Evolutionary conservation across 2,797 vertebrate genomes (phyloP).

Genomic region (Esox lucius): DNA sequence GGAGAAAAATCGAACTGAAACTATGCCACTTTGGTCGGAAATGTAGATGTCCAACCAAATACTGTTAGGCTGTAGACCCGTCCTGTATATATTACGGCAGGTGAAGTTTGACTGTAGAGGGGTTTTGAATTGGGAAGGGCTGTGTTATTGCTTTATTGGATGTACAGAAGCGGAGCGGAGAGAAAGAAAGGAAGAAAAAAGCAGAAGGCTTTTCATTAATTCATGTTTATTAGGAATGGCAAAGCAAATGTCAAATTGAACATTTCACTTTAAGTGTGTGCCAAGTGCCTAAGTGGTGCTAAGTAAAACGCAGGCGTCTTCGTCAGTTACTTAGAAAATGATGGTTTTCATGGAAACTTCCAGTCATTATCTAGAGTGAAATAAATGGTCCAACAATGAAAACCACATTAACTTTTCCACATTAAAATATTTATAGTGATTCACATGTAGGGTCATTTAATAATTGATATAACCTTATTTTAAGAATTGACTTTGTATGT

Average conservation of each 20-base stretch:
- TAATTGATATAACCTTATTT: slow-evolving; percentile 5
- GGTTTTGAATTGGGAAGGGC: slow-evolving; percentile 50
- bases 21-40: no score
- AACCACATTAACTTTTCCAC: slow-evolving; percentile 37
- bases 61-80: not conserved
- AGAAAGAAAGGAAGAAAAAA: slow-evolving; percentile 45
- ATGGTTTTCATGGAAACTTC: slow-evolving; percentile 34
- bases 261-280: slow-evolving; percentile 49
- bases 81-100: slow-evolving; percentile 12
- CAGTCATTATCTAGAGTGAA: slow-evolving; percentile 36
- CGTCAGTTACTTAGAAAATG: slow-evolving; percentile 44
- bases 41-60: no score
- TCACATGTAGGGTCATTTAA: slow-evolving; percentile 7
- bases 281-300: slow-evolving; percentile 46
- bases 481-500: slow-evolving; percentile 26
- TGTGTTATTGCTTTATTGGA: slow-evolving; percentile 63
- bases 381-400: slow-evolving; percentile 33
- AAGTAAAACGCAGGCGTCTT: slow-evolving; percentile 52
- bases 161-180: slow-evolving; percentile 43
- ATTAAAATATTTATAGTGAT: slow-evolving; percentile 34
- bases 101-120: slow-evolving; percentile 28
- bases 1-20: no score
- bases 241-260: slow-evolving; percentile 48
- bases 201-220: slow-evolving; percentile 50
- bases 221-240: slow-evolving; percentile 52